Percentiles rank a stretch among this genome's conserved stretches.
phyloP scores from a whole-genome alignment of 2,888 invertebrate genomes.

The Cantharis rustica region DNA sequence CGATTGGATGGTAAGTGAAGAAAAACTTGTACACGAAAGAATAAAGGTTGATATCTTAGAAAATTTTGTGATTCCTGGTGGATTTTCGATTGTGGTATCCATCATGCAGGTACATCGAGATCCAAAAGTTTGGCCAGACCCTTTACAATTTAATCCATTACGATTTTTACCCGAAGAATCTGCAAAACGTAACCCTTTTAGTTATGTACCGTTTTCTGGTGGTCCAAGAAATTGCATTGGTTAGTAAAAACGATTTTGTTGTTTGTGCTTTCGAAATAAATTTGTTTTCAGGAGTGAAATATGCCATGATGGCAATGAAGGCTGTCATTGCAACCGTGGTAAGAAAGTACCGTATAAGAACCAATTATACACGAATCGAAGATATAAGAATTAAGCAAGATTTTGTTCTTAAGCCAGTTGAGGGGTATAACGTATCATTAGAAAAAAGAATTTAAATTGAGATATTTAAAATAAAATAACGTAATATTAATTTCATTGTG shows the following conservation, averaged over 20 bases:
- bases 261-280: no score
- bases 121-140: not conserved
- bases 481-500: no score
- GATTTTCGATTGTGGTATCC: not conserved
- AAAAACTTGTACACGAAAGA: no score
- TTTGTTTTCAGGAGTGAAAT: not conserved
- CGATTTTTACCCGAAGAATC: constrained; percentile 15
- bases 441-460: not conserved
- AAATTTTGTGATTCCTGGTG: not conserved
- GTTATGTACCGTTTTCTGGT: not conserved
- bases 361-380: not conserved
- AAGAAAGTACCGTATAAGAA: not conserved
- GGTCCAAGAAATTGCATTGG: not conserved
- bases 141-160: constrained; percentile 13
- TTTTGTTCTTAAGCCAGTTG: not conserved
- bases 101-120: not conserved
- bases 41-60: no score
- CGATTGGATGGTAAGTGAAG: constrained; percentile 9
- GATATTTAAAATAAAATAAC: no score
- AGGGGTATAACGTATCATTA: not conserved
- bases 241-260: not conserved
- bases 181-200: not conserved
- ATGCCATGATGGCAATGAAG: constrained; percentile 8
- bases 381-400: not conserved
- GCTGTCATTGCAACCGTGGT: not conserved